These are phyloP conservation scores for Protonemura montana DNA, from an alignment of 2,888 invertebrate species.

Conservation along the genomic window DNA sequence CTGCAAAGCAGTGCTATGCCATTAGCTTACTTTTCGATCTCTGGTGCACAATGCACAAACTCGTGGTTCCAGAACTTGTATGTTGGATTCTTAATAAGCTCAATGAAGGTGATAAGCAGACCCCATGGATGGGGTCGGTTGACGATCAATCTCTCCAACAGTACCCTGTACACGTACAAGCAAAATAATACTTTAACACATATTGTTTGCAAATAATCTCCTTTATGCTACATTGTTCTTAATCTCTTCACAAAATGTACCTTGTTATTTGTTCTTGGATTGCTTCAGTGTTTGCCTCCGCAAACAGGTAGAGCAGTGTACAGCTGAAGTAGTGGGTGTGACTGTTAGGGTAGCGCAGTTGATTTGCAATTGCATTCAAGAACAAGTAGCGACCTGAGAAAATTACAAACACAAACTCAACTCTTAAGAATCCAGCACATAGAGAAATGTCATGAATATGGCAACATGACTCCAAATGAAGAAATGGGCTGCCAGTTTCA, in stretches of 20 bases:
- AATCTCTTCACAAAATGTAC: slow-evolving; percentile 49
- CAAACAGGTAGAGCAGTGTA: slow-evolving; percentile 94
- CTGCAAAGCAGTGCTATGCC: not conserved
- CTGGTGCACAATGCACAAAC: slow-evolving; percentile 99
- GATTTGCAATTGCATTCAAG: slow-evolving; percentile 98
- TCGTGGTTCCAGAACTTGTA: slow-evolving; percentile 99
- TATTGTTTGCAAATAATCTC: not conserved
- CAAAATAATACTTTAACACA: slow-evolving; percentile 44
- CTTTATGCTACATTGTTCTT: not conserved
- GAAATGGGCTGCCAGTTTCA: too few relatives aligned
- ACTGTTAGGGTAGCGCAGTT: slow-evolving; percentile 97
- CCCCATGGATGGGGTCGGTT: slow-evolving; percentile 99
- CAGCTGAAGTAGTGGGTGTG: slow-evolving; percentile 99
- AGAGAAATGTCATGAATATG: too few relatives aligned
- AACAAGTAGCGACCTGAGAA: slow-evolving; percentile 81
- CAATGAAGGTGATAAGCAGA: slow-evolving; percentile 96
- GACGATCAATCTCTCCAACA: slow-evolving; percentile 95
- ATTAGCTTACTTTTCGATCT: slow-evolving; percentile 94
- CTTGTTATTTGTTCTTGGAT: slow-evolving; percentile 97
- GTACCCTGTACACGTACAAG: slow-evolving; percentile 67
- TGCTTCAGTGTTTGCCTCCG: slow-evolving; percentile 95
- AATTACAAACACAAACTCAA: slow-evolving; percentile 22
- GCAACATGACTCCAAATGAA: too few relatives aligned
- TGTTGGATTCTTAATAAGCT: slow-evolving; percentile 96
- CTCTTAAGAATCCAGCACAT: too few relatives aligned